Conservation (phyloP, 35 echinoderm and acorn worm species). For the Ptychodera flava region DNA sequence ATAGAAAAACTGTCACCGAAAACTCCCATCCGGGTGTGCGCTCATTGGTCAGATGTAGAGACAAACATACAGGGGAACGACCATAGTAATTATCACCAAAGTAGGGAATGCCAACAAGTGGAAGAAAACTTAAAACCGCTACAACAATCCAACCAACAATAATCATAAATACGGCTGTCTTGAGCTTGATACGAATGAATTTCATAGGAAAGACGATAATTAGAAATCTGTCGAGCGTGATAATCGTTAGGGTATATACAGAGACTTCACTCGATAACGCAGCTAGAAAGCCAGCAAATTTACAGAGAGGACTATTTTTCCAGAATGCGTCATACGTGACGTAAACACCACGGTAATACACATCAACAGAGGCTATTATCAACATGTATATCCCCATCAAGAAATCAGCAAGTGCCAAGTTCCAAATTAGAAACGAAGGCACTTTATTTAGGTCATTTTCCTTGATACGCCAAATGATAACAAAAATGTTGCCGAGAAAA, state of each 20-base stretch:
- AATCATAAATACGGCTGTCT: conserved; percentile 54
- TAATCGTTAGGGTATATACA: conserved; percentile 60
- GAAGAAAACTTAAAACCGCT: no score
- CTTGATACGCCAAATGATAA: conserved; percentile 45
- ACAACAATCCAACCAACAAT: no score
- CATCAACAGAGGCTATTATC: conserved; percentile 71
- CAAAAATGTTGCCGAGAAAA: conserved; percentile 68
- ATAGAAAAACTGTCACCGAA: no score
- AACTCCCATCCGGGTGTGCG: no score
- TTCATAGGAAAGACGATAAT: no score
- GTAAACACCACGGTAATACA: conserved; percentile 44
- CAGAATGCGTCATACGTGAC: no score
- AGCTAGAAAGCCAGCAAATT: conserved; percentile 52
- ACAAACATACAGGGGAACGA: no score
- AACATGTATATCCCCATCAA: no score
- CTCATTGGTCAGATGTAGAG: conserved; percentile 51
- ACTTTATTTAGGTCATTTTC: conserved; percentile 42
- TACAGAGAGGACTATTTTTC: conserved; percentile 34
- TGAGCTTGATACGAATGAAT: conserved; percentile 46
- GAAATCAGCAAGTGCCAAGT: no score
- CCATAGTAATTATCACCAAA: no score
- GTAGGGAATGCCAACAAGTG: no score
- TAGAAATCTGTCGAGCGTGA: no score
- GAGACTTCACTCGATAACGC: conserved; percentile 76
- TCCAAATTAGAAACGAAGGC: conserved; percentile 65